Evolutionary conservation across 2,888 invertebrate species (phyloP), one percentile per base, ranked within the genome.

Genomic region (Metellina segmentata): DNA sequence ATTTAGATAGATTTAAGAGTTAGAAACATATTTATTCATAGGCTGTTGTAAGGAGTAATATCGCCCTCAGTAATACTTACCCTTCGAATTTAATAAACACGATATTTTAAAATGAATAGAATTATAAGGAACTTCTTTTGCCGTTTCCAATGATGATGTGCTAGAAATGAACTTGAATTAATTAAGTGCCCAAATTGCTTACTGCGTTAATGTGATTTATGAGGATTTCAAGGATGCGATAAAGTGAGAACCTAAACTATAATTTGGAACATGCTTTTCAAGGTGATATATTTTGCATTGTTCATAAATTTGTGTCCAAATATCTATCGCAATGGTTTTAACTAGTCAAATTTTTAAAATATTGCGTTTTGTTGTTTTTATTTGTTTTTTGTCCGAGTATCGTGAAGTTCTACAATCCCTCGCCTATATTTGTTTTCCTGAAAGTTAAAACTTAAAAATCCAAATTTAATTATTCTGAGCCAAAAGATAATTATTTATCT

Each of bases 271-370:
- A 75, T 85, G 61, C 19, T 75, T 75, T 53, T 85, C 74, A n/a
- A 75, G 85, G 85, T 85, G 75, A 85, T 85, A 85, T 85, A 74
- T 85, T 85, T 85, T 85, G 16, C 85, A 85, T 75, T 75, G 74
- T 71, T 70, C 70, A 51, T 52, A 52, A 19, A 72, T 82, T 20
- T 19, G 13, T 75, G 75, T 61, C 51, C 61, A 75, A 61, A 75
- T 85, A 75, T 85, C 16, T 34, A 85, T 7, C 48, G 53, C 71
- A 75, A 61, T 85, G 53, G 20, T 74, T 85, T 74, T 61, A 74
- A 75, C 85, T 85, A 85, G 85, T 85, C 85, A 85, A 82, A 52
- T 74, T 85, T 85, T 70, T 53, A 16, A 74, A 53, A 75, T n/a
- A 48, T 48, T 34, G 34, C 34, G 4, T 61, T 61, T 16, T 16